Evolutionary conservation across 2,888 invertebrate genomes (phyloP).

Genomic region (Phorcus lineatus): DNA sequence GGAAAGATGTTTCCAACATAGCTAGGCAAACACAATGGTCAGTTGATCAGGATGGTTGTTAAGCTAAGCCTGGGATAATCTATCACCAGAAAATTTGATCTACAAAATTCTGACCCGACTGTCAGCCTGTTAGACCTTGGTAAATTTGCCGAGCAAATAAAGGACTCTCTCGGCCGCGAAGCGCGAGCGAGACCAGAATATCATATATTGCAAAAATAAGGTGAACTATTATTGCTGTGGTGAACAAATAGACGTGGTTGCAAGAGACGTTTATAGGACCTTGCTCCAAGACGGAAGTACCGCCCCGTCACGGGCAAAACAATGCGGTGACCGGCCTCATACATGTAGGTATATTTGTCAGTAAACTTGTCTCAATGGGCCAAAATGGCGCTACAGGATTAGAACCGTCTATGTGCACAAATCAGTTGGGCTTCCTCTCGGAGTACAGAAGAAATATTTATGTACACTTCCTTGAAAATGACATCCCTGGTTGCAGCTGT

Average conservation of each 20-base stretch:
- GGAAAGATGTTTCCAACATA: no score
- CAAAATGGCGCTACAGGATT: neutral
- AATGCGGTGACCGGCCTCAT: neutral
- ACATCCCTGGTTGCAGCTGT: neutral
- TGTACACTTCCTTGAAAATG: neutral
- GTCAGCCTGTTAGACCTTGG: neutral
- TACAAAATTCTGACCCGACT: neutral
- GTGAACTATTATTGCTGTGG: neutral
- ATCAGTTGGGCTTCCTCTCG: neutral
- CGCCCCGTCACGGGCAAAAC: neutral
- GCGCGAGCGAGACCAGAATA: neutral
- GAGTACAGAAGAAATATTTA: neutral
- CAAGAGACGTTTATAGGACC: neutral
- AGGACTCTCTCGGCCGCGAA: neutral
- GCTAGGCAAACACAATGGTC: no score
- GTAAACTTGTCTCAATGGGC: neutral
- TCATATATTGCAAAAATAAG: constrained; percentile 6
- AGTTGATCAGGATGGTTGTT: no score
- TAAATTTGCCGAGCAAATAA: constrained; percentile 4
- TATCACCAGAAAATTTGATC: neutral
- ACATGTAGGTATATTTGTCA: neutral
- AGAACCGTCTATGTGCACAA: neutral
- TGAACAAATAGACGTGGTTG: neutral
- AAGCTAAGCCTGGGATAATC: neutral
- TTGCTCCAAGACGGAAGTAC: neutral